Evolutionary conservation across 2,888 invertebrate species (phyloP).

Genomic region (Pinctada fucata): DNA sequence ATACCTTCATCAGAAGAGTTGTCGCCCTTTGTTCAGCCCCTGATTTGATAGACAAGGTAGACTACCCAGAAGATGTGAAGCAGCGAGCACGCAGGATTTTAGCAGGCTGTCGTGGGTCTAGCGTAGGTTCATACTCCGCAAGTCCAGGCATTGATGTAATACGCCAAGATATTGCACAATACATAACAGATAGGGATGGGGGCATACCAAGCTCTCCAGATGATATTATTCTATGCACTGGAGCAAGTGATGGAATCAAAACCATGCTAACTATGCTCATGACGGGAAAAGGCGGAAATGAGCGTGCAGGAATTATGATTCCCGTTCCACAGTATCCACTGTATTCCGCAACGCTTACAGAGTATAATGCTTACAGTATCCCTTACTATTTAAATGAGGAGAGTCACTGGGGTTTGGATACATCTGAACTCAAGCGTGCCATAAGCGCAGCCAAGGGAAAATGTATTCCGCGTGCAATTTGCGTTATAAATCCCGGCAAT

Average conservation of each 20-base stretch:
- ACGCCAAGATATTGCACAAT: conserved; percentile 90
- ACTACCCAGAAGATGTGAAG: conserved; percentile 91
- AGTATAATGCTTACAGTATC: conserved; percentile 86
- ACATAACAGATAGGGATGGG: conserved; percentile 88
- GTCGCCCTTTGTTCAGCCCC: conserved; percentile 88
- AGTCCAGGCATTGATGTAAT: conserved; percentile 93
- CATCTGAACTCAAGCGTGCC: conserved; percentile 88
- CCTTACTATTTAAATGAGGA: conserved; percentile 89
- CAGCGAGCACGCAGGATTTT: conserved; percentile 83
- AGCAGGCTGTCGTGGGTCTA: conserved; percentile 85
- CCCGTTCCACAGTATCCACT: conserved; percentile 99
- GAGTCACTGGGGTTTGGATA: conserved; percentile 89
- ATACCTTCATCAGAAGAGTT: conserved; percentile 96
- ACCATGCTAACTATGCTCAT: conserved; percentile 84
- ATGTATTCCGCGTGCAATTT: conserved; percentile 89
- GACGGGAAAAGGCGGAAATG: conserved; percentile 65
- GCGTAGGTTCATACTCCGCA: conserved; percentile 82
- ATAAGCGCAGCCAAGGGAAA: conserved; percentile 81
- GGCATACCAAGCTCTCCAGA: conserved; percentile 86
- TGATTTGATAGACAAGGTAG: conserved; percentile 79
- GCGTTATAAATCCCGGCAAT: conserved; percentile 99
- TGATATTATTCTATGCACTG: conserved; percentile 90
- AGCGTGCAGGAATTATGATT: conserved; percentile 90
- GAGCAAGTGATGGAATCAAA: conserved; percentile 96
- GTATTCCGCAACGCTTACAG: conserved; percentile 95